Evolutionary conservation across 2,888 invertebrate genomes (phyloP), one percentile per base, ranked within the genome.

Genomic region (Lasius platythorax): DNA sequence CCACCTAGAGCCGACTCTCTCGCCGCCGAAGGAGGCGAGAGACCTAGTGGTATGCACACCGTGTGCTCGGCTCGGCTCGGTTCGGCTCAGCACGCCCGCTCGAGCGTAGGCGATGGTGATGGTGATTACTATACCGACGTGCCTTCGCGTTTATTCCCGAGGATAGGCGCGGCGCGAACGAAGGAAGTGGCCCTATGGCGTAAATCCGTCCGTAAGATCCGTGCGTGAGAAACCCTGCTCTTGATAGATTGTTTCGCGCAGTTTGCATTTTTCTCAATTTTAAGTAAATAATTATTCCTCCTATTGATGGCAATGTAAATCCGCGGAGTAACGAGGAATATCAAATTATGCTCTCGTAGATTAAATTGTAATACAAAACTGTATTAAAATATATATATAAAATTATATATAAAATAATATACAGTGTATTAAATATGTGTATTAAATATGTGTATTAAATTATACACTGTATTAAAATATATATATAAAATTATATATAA

Each of bases 1-100:
- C 92, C 93, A 92, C 91, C 92, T 93, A 93, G 50, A 53, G 89
- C 88, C 88, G 90, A 89, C 88, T 88, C 86, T 70, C 67, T 67
- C 70, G 64, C 61, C 75, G 79, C n/a, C 72, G 63, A 56, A 28
- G 61, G 50, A 64, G 64, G 15, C 23, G 81, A 37, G 50, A 84
- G 37, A 37, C 37, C 83, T 30, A 82, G 28, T 61, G 23, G 83
- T 79, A 87, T 87, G 89, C 82, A 78, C 81, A 23, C 23, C 82
- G 84, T 85, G 53, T 56, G 78, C 66, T 75, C 75, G 64, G 66
- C 30, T 76, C 87, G 82, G 82, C 78, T 67, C 74, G 67, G 40
- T 28, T 61, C 64, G 82, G 40, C 78, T 70, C 82, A 67, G 67
- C 70, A 61, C 37, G 58, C 18, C 50, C 58, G 78, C 67, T 11